A percentile compares a stretch with the other conserved stretches of the same genome.
These are phyloP conservation scores for Psammodynastes pulverulentus DNA, from an alignment of 2,113 vertebrate genomes.

Conservation along the genomic window DNA sequence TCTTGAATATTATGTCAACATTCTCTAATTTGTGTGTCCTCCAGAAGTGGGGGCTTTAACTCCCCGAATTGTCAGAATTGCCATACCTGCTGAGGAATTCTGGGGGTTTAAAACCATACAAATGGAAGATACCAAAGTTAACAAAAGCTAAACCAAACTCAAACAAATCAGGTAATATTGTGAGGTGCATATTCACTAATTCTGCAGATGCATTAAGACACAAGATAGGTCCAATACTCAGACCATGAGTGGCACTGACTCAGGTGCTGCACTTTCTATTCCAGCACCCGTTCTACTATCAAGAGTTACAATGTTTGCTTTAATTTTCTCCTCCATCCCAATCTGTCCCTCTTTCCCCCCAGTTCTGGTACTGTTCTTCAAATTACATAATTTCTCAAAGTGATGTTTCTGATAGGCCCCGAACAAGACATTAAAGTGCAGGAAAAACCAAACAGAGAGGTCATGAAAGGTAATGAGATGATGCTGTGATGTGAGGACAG, in stretches of 20 bases:
- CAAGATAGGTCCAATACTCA: not conserved
- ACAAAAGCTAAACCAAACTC: not conserved
- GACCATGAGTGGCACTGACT: not conserved
- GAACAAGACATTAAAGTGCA: conserved; percentile 41
- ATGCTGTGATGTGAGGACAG: conserved; percentile 55
- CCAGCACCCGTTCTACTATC: not conserved
- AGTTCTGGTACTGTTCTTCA: conserved; percentile 26
- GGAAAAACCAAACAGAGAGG: conserved; percentile 40
- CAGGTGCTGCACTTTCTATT: not conserved
- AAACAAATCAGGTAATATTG: not conserved
- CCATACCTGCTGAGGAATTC: not conserved
- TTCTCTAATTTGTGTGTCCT: not conserved
- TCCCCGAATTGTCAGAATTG: not conserved
- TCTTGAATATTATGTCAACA: not conserved
- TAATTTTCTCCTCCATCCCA: not conserved
- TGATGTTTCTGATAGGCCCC: conserved; percentile 44
- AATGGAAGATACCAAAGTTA: not conserved
- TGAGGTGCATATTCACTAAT: not conserved
- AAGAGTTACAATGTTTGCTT: not conserved
- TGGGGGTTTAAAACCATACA: not conserved
- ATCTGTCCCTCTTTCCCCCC: not conserved
- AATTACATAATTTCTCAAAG: conserved; percentile 63
- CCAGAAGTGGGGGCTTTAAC: not conserved
- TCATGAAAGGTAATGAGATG: conserved; percentile 68
- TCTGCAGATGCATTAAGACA: not conserved